Conservation (phyloP, 2,888 invertebrate genomes). For the Argynnis bischoffii region DNA sequence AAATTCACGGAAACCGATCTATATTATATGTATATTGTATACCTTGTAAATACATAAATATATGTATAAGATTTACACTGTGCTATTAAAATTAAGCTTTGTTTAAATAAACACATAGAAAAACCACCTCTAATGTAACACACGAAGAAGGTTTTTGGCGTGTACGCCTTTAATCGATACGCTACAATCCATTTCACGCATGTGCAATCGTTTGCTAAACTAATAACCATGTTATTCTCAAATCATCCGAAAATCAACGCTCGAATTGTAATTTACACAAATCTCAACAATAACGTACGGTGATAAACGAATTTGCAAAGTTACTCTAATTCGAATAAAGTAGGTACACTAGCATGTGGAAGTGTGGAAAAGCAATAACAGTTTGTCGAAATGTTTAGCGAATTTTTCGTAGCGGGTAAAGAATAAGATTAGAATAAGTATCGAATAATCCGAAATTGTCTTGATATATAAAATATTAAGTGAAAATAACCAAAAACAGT, state of each 20-base stretch:
- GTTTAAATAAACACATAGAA: background rate
- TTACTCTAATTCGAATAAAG: constrained; percentile 51
- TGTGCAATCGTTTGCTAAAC: constrained; percentile 31
- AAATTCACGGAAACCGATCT: constrained; percentile 1
- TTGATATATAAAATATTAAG: no score
- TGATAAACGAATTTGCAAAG: constrained; percentile 55
- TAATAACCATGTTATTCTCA: constrained; percentile 27
- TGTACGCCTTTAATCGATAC: constrained; percentile 28
- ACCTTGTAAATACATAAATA: background rate
- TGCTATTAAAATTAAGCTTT: background rate
- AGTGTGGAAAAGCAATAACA: constrained; percentile 5
- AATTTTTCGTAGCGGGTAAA: background rate
- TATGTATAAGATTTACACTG: background rate
- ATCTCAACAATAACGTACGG: constrained; percentile 48
- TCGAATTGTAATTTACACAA: constrained; percentile 43
- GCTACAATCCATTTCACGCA: constrained; percentile 29
- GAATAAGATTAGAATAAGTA: background rate
- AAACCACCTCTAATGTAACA: background rate
- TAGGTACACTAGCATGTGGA: constrained; percentile 36
- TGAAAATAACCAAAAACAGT: no score
- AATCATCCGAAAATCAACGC: constrained; percentile 14
- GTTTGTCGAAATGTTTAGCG: constrained; percentile 8
- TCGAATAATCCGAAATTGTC: no score
- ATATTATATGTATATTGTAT: no score
- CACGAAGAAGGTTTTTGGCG: constrained; percentile 10